Base-by-base conservation (phyloP, 2,888 invertebrate genomes). In the Linyphia triangularis region DNA sequence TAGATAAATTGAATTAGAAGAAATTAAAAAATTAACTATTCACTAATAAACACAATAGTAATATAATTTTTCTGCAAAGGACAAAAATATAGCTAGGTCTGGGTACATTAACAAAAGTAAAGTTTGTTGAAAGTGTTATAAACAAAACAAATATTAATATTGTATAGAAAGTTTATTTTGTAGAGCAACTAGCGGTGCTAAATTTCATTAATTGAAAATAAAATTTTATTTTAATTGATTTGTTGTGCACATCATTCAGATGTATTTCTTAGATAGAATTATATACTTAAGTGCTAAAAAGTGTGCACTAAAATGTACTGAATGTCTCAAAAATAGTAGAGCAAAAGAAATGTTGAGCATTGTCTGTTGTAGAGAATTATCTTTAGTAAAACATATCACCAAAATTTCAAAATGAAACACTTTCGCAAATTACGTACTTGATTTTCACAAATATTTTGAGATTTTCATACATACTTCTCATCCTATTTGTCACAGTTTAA, bases 321-420 rank as follows among this genome's bases (percentile, higher is more conserved):
- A 16, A 51, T 51, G 51, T 51, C n/a, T 13, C 51, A 16, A 51
- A 51, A 51, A 51, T 1, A 16, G 13, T 51, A 51, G 51, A 6
- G n/a, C n/a, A n/a, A 51, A 13, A n/a, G 16, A 51, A 51, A 51
- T 51, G 16, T 51, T 67, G 40, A 28, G 33, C 43, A 40, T 72
- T 61, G 28, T 59, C 67, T 59, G 40, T 51, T 75, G 75, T 82
- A 84, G 77, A 67, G n/a, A 37, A 70, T 81, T 84, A 75, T 57
- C 24, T 77, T 84, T 84, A 84, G 84, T 77, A 84, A 51, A 33
- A 84, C 77, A 84, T 84, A 75, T 82, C 82, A 82, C 57, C 28
- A 24, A 22, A 40, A 72, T 57, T 51, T 43, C 63, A 72, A 82
- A 81, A 57, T 24, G 33, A 28, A 22, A 73, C 33, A 63, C n/a